Conservation (phyloP, 2,888 invertebrate species). For the Leptopilina syphax region DNA sequence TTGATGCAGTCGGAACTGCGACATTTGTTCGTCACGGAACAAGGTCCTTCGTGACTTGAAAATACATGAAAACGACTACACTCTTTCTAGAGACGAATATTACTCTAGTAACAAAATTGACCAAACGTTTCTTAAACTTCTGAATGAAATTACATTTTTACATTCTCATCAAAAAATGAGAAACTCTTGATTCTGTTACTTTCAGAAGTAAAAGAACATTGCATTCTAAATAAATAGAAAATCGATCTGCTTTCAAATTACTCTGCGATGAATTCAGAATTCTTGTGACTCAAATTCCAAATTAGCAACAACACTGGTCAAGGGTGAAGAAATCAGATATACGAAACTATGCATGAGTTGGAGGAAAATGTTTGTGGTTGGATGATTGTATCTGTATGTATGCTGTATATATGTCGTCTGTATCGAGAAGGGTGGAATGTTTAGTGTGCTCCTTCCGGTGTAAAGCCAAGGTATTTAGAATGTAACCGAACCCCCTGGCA, state of each 20-base stretch:
- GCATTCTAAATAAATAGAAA: too few species aligned
- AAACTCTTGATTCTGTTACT: too few species aligned
- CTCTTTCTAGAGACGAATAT: background rate
- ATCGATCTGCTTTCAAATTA: too few species aligned
- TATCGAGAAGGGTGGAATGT: conserved; percentile 37
- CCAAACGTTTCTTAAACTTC: background rate
- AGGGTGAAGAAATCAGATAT: conserved; percentile 14
- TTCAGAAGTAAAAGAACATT: too few species aligned
- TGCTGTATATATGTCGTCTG: background rate
- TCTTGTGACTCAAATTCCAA: conserved; percentile 16
- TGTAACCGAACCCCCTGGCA: conserved; percentile 57
- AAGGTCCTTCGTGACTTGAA: conserved; percentile 50
- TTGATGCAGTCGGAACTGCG: conserved; percentile 62
- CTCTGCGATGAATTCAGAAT: background rate
- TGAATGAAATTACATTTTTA: background rate
- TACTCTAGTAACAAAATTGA: background rate
- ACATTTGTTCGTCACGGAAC: conserved; percentile 62
- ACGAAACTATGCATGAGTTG: conserved; percentile 29
- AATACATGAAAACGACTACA: conserved; percentile 16
- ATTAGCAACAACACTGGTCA: background rate
- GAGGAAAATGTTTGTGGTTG: conserved; percentile 29
- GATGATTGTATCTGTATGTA: background rate
- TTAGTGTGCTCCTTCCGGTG: conserved; percentile 32
- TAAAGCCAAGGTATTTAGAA: conserved; percentile 59
- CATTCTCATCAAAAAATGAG: too few species aligned